phyloP scores from a whole-genome alignment of 2,888 invertebrate genomes.

The Ormyrus labotus region DNA sequence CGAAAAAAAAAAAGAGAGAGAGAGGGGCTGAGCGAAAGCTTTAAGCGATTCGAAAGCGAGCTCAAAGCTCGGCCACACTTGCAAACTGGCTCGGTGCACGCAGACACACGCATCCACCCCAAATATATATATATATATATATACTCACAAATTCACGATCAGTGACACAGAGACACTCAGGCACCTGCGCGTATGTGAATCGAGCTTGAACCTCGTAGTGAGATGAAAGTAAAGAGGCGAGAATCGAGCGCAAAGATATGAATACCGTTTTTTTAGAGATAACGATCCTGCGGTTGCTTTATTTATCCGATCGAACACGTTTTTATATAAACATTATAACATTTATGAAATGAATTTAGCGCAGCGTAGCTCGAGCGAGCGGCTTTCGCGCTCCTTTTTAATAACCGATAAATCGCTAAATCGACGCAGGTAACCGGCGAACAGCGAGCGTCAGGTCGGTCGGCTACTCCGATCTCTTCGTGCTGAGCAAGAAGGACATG shows the following conservation, averaged over 20 bases:
- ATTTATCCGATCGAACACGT: not conserved
- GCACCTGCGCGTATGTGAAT: no score
- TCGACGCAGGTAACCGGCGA: constrained; percentile 91
- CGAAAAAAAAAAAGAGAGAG: constrained; percentile 2
- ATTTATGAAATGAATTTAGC: constrained; percentile 19
- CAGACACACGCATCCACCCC: not conserved
- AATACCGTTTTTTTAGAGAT: no score
- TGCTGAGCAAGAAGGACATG: constrained; percentile 99
- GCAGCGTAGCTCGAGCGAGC: constrained; percentile 55
- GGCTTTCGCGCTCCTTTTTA: constrained; percentile 52
- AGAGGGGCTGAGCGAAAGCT: not conserved
- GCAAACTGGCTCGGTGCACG: not conserved
- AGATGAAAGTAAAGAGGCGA: no score
- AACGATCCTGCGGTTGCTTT: no score
- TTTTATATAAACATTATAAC: not conserved
- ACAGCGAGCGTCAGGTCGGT: constrained; percentile 99
- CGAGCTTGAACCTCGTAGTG: no score
- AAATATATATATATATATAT: not conserved
- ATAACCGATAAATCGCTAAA: constrained; percentile 75
- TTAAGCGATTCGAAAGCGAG: constrained; percentile 28
- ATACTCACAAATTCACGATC: not conserved
- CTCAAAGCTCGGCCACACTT: not conserved
- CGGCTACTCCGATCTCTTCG: constrained; percentile 99
- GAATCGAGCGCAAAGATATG: no score
- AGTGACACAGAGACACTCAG: not conserved